Evolutionary conservation across 2,113 vertebrate species (phyloP), one percentile per base, ranked within the genome.

Genomic region (Phyllostomus discolor): DNA sequence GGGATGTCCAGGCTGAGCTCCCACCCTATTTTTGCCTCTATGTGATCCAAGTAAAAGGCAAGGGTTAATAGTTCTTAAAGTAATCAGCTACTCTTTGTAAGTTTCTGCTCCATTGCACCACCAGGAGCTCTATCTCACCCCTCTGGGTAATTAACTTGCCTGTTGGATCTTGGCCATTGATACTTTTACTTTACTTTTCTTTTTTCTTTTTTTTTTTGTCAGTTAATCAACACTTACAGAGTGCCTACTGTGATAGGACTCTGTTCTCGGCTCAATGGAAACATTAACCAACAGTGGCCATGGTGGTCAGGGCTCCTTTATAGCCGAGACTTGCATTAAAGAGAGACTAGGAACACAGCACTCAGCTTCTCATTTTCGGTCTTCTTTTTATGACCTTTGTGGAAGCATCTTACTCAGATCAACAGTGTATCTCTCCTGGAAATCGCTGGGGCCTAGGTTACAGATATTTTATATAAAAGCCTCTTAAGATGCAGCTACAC

Each of bases 151-250:
- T 97, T 95, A 88, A 88, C 80, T 87, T 91, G 73, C 22, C 66
- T 96, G n/a, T 88, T 95, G 64, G 31, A 95, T 95, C 67, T 94
- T 90, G 84, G 67, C 52, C 66, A 78, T 67, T 78, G 76, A 75
- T 70, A 94, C 20, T 90, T 96, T 92, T 95, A 73, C 73, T 97
- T 83, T 88, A 46, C 52, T 91, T 64, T 64, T 64, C 50, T 33
- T 88, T 89, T 88, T 59, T n/a, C n/a, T n/a, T n/a, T 93, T 64
- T 57, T 33, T 87, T 89, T 88, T 59, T 88, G 38, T 95, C 72
- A 88, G 84, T 90, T 96, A 95, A 95, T 94, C 50, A 96, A 90
- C n/a, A 90, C 75, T 96, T 84, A 94, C 80, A 76, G 82, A 92
- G 57, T 50, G 38, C 70, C 80, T 80, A 50, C 62, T 96, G 75